A percentile compares a stretch with the other conserved stretches of the same genome.
phyloP scores from a whole-genome alignment of 1,140 invertebrate species.

The Drosophila carrolli region DNA sequence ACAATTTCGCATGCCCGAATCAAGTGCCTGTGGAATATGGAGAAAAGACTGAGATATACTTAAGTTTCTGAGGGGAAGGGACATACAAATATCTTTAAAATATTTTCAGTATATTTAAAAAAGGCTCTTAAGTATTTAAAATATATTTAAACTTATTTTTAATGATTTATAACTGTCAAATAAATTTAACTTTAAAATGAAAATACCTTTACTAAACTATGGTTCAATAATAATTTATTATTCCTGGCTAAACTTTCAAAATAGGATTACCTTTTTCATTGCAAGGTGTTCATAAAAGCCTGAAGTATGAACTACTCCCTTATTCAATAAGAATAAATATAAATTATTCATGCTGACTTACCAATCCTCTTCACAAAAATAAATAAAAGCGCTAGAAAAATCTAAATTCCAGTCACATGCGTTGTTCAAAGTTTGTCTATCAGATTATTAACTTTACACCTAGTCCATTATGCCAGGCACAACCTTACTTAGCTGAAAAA shows the following conservation, averaged over 20 bases:
- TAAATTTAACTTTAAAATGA: too few species aligned
- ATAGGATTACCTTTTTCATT: too few species aligned
- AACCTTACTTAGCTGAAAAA: conserved; percentile 10
- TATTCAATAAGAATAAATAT: neutral
- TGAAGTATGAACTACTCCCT: neutral
- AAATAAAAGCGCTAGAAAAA: neutral
- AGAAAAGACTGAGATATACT: neutral
- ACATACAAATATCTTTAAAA: too few species aligned
- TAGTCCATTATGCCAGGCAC: conserved; percentile 7
- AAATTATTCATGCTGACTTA: neutral
- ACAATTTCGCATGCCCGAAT: conserved; percentile 32
- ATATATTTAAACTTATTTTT: neutral
- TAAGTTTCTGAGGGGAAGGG: neutral
- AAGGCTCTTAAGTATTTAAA: neutral
- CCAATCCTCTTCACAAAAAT: neutral
- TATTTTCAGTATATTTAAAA: too few species aligned
- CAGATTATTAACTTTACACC: conserved; percentile 25
- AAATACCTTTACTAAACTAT: too few species aligned
- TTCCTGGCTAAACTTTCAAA: too few species aligned
- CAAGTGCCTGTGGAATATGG: conserved; percentile 21
- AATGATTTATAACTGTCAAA: too few species aligned
- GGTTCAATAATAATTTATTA: too few species aligned
- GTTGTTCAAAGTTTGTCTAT: conserved; percentile 9
- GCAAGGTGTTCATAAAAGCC: neutral
- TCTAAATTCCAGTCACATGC: conserved; percentile 15